These are phyloP conservation scores for Drosophila borealis DNA, from an alignment of 2,888 invertebrate species.

Conservation along the genomic window DNA sequence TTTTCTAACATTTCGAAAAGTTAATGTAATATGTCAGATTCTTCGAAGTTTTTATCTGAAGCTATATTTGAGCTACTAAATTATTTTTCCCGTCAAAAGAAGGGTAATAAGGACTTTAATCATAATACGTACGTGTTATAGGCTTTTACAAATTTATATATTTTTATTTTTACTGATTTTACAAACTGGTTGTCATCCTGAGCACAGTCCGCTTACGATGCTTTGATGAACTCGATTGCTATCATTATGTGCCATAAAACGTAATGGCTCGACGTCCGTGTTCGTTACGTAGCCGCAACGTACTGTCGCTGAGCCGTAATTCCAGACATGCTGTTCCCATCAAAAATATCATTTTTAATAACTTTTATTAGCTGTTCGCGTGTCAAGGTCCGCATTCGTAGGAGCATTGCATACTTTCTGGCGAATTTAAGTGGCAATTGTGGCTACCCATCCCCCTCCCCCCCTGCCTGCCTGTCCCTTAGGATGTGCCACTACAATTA, in stretches of 20 bases:
- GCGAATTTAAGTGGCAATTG: slow-evolving; percentile 31
- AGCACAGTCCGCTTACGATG: slow-evolving; percentile 1
- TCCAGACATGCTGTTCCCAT: slow-evolving; percentile 19
- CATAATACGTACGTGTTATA: background rate
- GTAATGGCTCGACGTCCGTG: slow-evolving; percentile 28
- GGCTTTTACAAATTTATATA: background rate
- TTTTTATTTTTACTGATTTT: background rate
- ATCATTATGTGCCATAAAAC: slow-evolving; percentile 32
- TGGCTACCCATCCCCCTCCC: background rate
- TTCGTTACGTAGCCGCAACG: slow-evolving; percentile 13
- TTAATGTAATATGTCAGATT: too few species aligned
- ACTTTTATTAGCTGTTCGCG: slow-evolving; percentile 63
- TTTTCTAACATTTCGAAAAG: too few species aligned
- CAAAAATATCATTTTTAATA: slow-evolving; percentile 49
- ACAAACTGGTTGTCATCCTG: slow-evolving; percentile 1
- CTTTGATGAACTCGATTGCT: slow-evolving; percentile 30
- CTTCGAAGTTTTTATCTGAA: too few species aligned
- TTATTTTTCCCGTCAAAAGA: background rate
- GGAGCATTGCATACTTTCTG: slow-evolving; percentile 32
- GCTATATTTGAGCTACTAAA: too few species aligned
- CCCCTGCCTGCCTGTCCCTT: background rate
- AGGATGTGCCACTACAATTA: slow-evolving; percentile 30
- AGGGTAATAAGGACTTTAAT: background rate
- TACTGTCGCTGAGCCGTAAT: slow-evolving; percentile 24
- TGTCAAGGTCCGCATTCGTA: slow-evolving; percentile 40